Evolutionary conservation across 1,140 invertebrate species (phyloP).

Genomic region (Aricia agestis): DNA sequence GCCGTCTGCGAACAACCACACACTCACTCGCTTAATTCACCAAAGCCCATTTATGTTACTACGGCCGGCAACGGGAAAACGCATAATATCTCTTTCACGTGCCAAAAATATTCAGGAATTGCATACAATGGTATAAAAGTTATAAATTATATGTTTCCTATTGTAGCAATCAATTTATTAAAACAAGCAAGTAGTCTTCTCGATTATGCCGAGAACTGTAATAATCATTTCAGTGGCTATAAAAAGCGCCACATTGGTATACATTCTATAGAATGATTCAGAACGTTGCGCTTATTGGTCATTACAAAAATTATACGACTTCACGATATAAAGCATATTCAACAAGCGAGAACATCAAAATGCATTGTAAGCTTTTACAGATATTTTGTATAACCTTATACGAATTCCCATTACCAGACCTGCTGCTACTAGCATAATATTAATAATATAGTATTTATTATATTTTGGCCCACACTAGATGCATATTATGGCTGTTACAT

Average conservation of each 20-base stretch:
- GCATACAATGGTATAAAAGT: too few relatives aligned
- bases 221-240: too few relatives aligned
- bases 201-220: too few relatives aligned
- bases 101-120: too few relatives aligned
- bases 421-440: background rate
- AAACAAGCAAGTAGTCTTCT: too few relatives aligned
- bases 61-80: background rate
- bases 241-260: too few relatives aligned
- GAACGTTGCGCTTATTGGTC: too few relatives aligned
- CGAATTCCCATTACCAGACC: background rate
- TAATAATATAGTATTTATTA: background rate
- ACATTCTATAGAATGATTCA: too few relatives aligned
- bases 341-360: background rate
- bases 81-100: too few relatives aligned
- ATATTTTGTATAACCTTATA: background rate
- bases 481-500: constrained; percentile 69
- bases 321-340: background rate
- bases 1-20: constrained; percentile 71
- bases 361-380: background rate
- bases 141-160: too few relatives aligned
- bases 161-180: too few relatives aligned
- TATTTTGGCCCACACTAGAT: constrained; percentile 31
- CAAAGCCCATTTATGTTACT: constrained; percentile 14
- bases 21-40: constrained; percentile 23
- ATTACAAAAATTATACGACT: constrained; percentile 14